Evolutionary conservation across 2,113 vertebrate genomes (phyloP).

Genomic region (Oriolus oriolus): DNA sequence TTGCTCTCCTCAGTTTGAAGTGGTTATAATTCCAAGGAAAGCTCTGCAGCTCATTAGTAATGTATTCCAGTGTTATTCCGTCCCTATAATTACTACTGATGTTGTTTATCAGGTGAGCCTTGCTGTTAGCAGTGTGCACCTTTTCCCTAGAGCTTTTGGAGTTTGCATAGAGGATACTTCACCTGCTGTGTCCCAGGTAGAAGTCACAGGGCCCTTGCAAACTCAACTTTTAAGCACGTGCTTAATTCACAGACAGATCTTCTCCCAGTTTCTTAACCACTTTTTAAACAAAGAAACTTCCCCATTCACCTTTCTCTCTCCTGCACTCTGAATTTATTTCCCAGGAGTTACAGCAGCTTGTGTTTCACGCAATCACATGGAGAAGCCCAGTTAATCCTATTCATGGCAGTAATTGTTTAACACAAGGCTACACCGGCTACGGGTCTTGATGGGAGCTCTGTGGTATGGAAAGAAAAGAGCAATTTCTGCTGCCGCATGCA

Average conservation of each 20-base stretch:
- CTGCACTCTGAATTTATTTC: background rate
- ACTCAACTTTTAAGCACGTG: background rate
- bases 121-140: background rate
- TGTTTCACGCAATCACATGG: background rate
- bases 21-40: background rate
- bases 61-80: background rate
- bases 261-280: background rate
- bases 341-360: background rate
- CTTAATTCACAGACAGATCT: background rate
- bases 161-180: background rate
- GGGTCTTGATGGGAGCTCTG: background rate
- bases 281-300: background rate
- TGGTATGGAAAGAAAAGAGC: background rate
- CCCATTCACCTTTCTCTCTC: background rate
- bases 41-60: background rate
- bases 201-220: background rate
- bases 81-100: background rate
- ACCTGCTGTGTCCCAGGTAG: rapidly evolving
- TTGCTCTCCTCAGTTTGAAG: background rate
- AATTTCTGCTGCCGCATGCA: background rate
- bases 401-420: background rate
- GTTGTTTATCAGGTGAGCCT: background rate
- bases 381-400: background rate
- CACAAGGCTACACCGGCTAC: rapidly evolving
- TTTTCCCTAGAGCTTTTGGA: background rate